Conservation (phyloP, 2,113 vertebrate genomes). For the Laticauda colubrina region DNA sequence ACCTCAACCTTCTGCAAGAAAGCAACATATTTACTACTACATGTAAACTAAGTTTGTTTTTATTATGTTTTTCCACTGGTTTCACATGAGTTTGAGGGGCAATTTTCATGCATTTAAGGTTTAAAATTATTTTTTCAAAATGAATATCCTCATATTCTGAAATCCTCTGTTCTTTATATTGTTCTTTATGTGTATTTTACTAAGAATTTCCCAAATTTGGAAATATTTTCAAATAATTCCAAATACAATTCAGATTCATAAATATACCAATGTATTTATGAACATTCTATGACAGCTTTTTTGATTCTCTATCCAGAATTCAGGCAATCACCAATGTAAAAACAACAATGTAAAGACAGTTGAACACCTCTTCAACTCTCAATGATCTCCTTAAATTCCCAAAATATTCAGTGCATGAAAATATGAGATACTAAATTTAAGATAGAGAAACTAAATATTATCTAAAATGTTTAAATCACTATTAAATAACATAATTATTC, state of each 20-base stretch:
- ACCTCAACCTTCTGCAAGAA: background rate
- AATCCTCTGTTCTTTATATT: background rate
- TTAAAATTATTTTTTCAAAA: background rate
- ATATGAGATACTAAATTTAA: background rate
- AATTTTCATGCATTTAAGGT: background rate
- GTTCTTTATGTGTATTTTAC: background rate
- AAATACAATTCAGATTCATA: background rate
- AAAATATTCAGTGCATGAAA: background rate
- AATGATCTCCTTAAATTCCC: background rate
- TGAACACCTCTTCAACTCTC: background rate
- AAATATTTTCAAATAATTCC: background rate
- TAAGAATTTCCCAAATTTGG: background rate
- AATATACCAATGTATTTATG: background rate
- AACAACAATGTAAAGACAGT: background rate
- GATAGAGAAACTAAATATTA: background rate
- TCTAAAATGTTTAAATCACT: background rate
- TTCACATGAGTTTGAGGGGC: background rate
- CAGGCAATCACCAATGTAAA: background rate
- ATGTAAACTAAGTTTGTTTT: background rate
- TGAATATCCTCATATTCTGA: background rate
- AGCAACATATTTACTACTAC: background rate
- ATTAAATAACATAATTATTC: background rate
- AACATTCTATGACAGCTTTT: background rate
- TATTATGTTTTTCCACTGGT: background rate
- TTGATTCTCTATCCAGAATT: background rate